phyloP scores from a whole-genome alignment of 2,113 vertebrate genomes.

The Percopsis transmontana region DNA sequence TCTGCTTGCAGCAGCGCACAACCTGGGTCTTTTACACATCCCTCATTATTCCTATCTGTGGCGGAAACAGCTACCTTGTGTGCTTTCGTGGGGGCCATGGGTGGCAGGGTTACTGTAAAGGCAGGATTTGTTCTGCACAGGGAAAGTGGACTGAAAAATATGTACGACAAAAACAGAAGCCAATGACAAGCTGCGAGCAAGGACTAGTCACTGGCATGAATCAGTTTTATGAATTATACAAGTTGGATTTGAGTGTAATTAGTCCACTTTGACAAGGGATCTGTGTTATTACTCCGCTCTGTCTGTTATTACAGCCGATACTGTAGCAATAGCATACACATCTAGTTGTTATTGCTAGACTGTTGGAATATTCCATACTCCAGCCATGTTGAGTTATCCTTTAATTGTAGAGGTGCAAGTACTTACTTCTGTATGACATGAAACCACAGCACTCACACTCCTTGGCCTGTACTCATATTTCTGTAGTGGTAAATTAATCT shows the following conservation, averaged over 20 bases:
- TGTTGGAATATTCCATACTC: too few relatives aligned
- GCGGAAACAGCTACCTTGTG: conserved; percentile 36
- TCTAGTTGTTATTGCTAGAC: too few relatives aligned
- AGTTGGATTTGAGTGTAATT: too few relatives aligned
- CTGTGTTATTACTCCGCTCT: too few relatives aligned
- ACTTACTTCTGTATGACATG: conserved; percentile 45
- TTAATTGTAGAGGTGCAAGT: conserved; percentile 29
- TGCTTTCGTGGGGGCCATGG: conserved; percentile 29
- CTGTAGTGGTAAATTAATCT: conserved; percentile 30
- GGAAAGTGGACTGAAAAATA: conserved; percentile 8
- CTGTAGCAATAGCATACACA: too few relatives aligned
- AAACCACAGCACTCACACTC: conserved; percentile 29
- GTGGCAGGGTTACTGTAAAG: conserved; percentile 25
- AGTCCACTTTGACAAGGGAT: too few relatives aligned
- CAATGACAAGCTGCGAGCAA: too few relatives aligned
- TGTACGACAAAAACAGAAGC: not conserved
- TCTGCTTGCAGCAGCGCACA: conserved; percentile 41
- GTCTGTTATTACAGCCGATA: too few relatives aligned
- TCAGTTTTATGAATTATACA: too few relatives aligned
- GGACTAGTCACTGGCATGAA: too few relatives aligned
- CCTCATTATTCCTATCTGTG: conserved; percentile 47
- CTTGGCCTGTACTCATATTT: conserved; percentile 31
- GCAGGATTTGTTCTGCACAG: conserved; percentile 13
- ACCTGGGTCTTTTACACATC: conserved; percentile 42
- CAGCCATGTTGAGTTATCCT: too few relatives aligned